Conservation (phyloP, 35 echinoderm and acorn worm genomes). For the Ptychodera flava region DNA sequence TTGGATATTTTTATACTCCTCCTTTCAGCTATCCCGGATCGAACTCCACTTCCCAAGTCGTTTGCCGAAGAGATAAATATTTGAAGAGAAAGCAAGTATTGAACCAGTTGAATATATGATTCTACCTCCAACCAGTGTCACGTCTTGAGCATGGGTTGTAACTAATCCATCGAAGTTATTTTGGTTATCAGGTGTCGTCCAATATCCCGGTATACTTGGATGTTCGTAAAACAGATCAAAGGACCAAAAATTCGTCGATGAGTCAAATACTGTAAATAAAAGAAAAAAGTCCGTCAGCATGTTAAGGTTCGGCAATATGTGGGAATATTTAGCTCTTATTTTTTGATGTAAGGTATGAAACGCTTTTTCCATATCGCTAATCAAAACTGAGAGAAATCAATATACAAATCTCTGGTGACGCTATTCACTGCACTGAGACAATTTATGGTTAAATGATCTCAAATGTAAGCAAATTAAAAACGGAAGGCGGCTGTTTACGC, state of each 20-base stretch:
- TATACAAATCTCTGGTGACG: too few relatives aligned
- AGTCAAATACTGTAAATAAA: not conserved
- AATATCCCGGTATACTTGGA: not conserved
- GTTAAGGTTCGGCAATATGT: too few relatives aligned
- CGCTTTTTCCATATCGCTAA: too few relatives aligned
- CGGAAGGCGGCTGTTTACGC: too few relatives aligned
- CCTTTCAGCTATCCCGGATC: not conserved
- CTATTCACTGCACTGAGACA: too few relatives aligned
- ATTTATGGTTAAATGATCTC: too few relatives aligned
- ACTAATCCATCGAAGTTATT: not conserved
- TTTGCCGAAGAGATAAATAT: not conserved
- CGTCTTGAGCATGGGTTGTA: not conserved
- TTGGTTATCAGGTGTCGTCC: not conserved
- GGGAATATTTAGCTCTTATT: too few relatives aligned
- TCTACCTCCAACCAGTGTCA: not conserved
- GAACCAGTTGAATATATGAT: not conserved
- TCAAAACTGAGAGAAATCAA: too few relatives aligned
- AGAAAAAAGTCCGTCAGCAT: not conserved
- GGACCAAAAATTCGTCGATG: not conserved
- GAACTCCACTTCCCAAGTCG: not conserved
- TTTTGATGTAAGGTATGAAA: too few relatives aligned
- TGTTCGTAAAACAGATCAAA: not conserved
- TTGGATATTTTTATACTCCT: too few relatives aligned
- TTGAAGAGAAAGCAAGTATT: not conserved
- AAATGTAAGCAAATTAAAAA: too few relatives aligned